phyloP scores from a whole-genome alignment of 2,113 vertebrate species.

The Carassius gibelio region DNA sequence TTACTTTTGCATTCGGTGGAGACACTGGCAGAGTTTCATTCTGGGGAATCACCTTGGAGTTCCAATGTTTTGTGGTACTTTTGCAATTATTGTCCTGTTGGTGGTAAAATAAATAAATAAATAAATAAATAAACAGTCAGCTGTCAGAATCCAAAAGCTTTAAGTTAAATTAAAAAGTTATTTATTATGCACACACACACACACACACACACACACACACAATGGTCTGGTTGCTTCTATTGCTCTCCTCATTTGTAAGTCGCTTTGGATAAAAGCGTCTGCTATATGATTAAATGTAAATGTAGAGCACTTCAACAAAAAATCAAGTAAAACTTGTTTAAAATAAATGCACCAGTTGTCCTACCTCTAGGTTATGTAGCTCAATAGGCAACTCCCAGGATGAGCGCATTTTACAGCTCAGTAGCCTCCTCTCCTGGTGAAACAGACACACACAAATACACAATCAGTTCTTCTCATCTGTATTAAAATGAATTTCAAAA shows the following conservation, averaged over 20 bases:
- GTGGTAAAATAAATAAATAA: no score
- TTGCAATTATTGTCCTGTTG: conserved; percentile 38
- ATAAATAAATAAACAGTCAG: background rate
- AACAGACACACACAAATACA: conserved; percentile 23
- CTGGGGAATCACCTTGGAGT: conserved; percentile 51
- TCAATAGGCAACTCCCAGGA: conserved; percentile 53
- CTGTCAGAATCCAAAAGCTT: background rate
- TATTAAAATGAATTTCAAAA: background rate
- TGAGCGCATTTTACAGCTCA: conserved; percentile 64
- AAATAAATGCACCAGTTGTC: background rate
- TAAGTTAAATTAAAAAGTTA: background rate
- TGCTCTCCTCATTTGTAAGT: no score
- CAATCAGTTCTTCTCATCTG: background rate
- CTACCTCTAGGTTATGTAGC: conserved; percentile 68
- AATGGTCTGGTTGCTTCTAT: no score
- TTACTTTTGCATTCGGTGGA: background rate
- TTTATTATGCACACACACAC: background rate
- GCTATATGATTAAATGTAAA: no score
- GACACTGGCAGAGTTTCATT: background rate
- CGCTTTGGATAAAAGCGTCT: no score
- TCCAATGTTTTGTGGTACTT: conserved; percentile 34
- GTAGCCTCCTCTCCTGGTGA: conserved; percentile 70
- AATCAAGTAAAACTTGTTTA: background rate
- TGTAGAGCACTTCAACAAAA: background rate
- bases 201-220: no score